Evolutionary conservation across 2,888 invertebrate species (phyloP), one percentile per base, ranked within the genome.

Genomic region (Metacarcinus magister): DNA sequence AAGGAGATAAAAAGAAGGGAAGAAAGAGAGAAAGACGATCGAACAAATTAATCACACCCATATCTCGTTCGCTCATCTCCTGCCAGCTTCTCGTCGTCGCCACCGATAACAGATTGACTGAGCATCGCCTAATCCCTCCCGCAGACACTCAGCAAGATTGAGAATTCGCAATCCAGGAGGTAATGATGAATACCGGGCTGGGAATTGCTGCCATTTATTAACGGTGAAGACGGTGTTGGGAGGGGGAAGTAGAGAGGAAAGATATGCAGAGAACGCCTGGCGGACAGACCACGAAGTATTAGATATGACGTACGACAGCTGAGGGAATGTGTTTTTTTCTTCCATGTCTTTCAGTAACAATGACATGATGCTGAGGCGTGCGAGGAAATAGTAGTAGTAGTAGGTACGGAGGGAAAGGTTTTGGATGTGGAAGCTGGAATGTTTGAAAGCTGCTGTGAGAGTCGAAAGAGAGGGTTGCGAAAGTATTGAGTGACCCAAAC

Each of bases 171-270:
- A 32, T 32, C 82, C 28, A 32, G 32, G 13, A 82, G 82, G 16
- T 82, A 82, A 82, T 82, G 82, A 82, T 82, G 82, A 82, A 82
- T 82, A 82, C 82, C 32, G 28, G 32, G 32, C 82, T 82, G 82
- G 82, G 82, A 82, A 82, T 28, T 32, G 82, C 82, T 32, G 82
- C 16, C 82, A 82, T 82, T 82, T 82, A 82, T 82, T 82, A 82
- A 32, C 13, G 32, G 82, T 32, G 82, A 32, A 28, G 32, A 32
- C 7, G 82, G 8, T 7, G 28, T 28, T 28, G 32, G 28, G 28
- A 82, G 13, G 82, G 32, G 13, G 82, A 10, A 10, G 82, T 8
- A 8, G 82, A 16, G 32, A 82, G 13, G 16, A 8, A 16, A 82
- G 82, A 28, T 7, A 82, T 0, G 82, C 67, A 67, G 67, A 23